These are phyloP conservation scores for Chrysolina americana DNA, from an alignment of 2,888 invertebrate species.

Conservation along the genomic window DNA sequence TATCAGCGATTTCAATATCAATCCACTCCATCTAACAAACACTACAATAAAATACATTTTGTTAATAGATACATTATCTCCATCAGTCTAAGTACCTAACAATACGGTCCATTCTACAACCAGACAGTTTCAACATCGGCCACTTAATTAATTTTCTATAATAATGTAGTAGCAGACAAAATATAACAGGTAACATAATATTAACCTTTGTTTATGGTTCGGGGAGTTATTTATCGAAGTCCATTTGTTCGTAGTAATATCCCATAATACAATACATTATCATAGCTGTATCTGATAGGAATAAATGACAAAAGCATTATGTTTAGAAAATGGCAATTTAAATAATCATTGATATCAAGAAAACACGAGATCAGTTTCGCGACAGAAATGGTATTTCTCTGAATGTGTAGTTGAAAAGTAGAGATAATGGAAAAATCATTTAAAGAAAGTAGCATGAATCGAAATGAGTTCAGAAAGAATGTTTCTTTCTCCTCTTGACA, in stretches of 20 bases:
- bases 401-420: no score
- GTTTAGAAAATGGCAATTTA: not conserved
- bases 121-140: constrained; percentile 36
- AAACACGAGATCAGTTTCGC: no score
- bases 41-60: not conserved
- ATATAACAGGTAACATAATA: constrained; percentile 39
- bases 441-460: no score
- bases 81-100: not conserved
- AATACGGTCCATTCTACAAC: constrained; percentile 14
- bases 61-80: constrained; percentile 19
- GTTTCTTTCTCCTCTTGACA: no score
- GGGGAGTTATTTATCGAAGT: constrained; percentile 38
- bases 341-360: not conserved
- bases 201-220: constrained; percentile 40
- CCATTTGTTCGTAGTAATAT: constrained; percentile 43
- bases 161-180: constrained; percentile 36
- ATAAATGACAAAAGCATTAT: constrained; percentile 37
- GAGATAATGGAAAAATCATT: no score
- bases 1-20: not conserved
- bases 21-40: not conserved
- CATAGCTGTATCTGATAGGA: constrained; percentile 38
- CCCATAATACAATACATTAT: constrained; percentile 40
- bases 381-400: no score
- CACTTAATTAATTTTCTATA: constrained; percentile 44
- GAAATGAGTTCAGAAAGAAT: no score